Conservation (phyloP, 2,113 vertebrate genomes). For the Nannobrachium achirus region DNA sequence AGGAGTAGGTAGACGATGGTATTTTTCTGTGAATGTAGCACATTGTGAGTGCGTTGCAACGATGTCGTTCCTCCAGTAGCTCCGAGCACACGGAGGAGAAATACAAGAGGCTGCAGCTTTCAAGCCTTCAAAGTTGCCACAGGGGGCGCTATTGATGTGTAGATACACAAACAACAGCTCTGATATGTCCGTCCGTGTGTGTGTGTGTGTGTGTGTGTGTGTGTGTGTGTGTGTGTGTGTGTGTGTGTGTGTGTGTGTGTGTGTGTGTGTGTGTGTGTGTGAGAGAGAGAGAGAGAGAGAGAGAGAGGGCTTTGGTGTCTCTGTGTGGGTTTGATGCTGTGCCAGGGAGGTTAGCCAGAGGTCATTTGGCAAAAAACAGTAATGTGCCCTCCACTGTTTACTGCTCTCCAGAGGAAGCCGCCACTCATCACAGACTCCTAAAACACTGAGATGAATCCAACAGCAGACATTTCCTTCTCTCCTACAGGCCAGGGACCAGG, state of each 20-base stretch:
- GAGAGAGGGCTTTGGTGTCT: background rate
- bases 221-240: background rate
- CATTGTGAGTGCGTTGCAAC: background rate
- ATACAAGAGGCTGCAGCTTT: constrained; percentile 49
- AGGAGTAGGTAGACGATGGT: background rate
- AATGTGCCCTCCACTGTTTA: constrained; percentile 30
- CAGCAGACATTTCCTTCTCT: constrained; percentile 14
- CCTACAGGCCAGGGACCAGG: background rate
- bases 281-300: background rate
- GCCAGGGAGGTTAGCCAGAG: constrained; percentile 51
- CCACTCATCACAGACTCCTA: constrained; percentile 6
- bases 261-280: background rate
- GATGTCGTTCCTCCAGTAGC: constrained; percentile 4
- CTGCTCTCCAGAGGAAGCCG: constrained; percentile 27
- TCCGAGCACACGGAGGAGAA: constrained; percentile 20
- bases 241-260: background rate
- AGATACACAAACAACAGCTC: constrained; percentile 36
- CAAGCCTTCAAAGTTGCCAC: constrained; percentile 45
- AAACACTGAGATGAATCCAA: constrained; percentile 24
- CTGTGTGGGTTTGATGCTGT: constrained; percentile 20
- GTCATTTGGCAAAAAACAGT: constrained; percentile 50
- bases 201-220: background rate
- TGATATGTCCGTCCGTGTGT: constrained; percentile 2
- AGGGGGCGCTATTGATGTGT: constrained; percentile 68
- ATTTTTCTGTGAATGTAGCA: background rate